These are phyloP conservation scores for Idaea dimidiata DNA, from an alignment of 2,888 invertebrate species.

Conservation along the genomic window DNA sequence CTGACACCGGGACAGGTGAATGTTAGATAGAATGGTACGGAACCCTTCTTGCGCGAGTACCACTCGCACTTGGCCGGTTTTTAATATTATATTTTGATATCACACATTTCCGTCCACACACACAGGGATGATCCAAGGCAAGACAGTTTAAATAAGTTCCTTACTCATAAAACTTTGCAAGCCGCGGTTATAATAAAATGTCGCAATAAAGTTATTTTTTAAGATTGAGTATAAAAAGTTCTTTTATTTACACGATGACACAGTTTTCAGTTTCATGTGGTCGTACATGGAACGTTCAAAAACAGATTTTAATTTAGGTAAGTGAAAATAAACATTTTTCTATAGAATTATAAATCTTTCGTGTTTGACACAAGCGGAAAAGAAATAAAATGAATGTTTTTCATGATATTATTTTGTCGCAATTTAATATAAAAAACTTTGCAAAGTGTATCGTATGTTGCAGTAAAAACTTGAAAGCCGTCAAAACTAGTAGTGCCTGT, in stretches of 20 bases:
- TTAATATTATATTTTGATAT: neutral
- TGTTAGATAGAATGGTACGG: no score
- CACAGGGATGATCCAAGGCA: constrained; percentile 28
- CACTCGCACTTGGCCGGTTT: no score
- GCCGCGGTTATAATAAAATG: constrained; percentile 40
- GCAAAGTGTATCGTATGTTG: no score
- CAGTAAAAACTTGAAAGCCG: no score
- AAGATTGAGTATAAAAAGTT: constrained; percentile 49
- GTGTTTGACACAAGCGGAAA: neutral
- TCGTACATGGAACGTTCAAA: neutral
- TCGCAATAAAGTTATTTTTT: constrained; percentile 44
- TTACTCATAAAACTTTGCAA: constrained; percentile 42
- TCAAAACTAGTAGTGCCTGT: no score
- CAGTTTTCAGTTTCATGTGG: neutral
- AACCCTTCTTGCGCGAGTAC: no score
- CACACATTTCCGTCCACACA: neutral
- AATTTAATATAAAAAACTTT: no score
- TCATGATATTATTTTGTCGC: no score
- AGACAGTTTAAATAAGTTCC: constrained; percentile 29
- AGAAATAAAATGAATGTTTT: no score
- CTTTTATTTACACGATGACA: constrained; percentile 26
- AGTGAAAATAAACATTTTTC: neutral
- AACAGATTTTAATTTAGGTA: neutral
- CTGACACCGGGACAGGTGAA: no score
- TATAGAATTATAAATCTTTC: neutral